A percentile compares a stretch with the other conserved stretches of the same genome.
Conservation (phyloP, 1,140 invertebrate genomes). For the Leguminivora glycinivorella region DNA sequence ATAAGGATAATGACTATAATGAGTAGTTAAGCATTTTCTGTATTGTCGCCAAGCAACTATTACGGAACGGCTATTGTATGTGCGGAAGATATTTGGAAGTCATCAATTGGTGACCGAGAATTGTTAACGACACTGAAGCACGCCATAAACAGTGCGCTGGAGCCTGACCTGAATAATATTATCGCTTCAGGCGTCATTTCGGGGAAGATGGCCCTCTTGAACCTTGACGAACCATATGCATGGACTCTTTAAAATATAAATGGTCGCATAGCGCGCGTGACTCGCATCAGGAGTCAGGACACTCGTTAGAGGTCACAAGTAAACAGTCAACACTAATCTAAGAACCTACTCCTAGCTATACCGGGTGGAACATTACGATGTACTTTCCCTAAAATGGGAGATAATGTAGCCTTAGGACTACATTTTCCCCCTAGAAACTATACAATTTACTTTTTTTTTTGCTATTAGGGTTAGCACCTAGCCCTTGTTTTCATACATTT, state of each 20-base stretch:
- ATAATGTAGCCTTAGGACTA: too few relatives aligned
- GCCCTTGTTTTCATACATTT: too few relatives aligned
- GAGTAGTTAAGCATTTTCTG: too few relatives aligned
- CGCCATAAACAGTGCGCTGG: neutral
- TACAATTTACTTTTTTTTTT: too few relatives aligned
- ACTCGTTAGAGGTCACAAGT: neutral
- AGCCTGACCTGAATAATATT: slow-evolving; percentile 20
- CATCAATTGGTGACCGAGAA: neutral
- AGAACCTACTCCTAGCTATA: too few relatives aligned
- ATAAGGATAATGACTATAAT: too few relatives aligned
- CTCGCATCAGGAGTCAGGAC: neutral
- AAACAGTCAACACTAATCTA: neutral
- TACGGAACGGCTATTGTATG: too few relatives aligned
- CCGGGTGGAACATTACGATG: too few relatives aligned
- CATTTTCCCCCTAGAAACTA: too few relatives aligned
- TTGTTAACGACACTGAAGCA: neutral
- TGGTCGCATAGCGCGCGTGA: neutral
- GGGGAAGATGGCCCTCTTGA: slow-evolving; percentile 9
- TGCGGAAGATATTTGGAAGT: neutral
- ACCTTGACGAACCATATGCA: slow-evolving; percentile 3
- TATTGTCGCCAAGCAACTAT: too few relatives aligned
- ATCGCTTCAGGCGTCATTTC: slow-evolving; percentile 6
- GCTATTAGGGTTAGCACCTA: too few relatives aligned
- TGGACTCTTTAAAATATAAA: slow-evolving; percentile 7
- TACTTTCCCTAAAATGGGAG: too few relatives aligned